Evolutionary conservation across 1,140 invertebrate species (phyloP).

Genomic region (Caerostris darwini): DNA sequence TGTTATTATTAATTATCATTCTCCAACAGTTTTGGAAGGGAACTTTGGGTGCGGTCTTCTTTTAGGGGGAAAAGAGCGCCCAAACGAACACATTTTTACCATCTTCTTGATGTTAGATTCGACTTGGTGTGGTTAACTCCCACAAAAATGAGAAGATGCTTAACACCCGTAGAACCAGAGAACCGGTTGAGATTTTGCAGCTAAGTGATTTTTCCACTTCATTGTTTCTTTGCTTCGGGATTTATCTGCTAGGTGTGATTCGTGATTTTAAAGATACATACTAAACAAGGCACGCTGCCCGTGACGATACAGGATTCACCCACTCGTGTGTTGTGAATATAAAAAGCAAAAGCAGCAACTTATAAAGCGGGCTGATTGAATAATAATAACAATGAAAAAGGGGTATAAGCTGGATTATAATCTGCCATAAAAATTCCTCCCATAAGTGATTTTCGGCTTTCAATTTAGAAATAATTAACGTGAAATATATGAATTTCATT

Average conservation of each 20-base stretch:
- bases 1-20: constrained; percentile 28
- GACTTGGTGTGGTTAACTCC: neutral
- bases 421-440: constrained; percentile 20
- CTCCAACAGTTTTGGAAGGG: neutral
- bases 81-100: neutral
- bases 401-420: neutral
- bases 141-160: neutral
- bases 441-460: neutral
- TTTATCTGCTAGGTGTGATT: constrained; percentile 27
- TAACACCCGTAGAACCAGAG: neutral
- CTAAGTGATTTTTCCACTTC: constrained; percentile 18
- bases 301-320: neutral
- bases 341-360: neutral
- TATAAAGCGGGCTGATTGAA: neutral
- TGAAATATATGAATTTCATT: neutral
- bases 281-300: neutral
- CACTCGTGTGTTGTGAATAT: neutral
- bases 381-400: neutral
- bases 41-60: neutral
- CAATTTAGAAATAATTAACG: neutral
- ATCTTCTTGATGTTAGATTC: neutral
- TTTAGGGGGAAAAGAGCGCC: neutral
- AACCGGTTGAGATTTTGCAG: neutral
- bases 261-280: constrained; percentile 11
- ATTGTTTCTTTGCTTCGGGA: neutral